Percentiles rank a stretch among this genome's conserved stretches.
These are phyloP conservation scores for Arrhamphus sclerolepis DNA, from an alignment of 2,797 vertebrate genomes.

Conservation along the genomic window DNA sequence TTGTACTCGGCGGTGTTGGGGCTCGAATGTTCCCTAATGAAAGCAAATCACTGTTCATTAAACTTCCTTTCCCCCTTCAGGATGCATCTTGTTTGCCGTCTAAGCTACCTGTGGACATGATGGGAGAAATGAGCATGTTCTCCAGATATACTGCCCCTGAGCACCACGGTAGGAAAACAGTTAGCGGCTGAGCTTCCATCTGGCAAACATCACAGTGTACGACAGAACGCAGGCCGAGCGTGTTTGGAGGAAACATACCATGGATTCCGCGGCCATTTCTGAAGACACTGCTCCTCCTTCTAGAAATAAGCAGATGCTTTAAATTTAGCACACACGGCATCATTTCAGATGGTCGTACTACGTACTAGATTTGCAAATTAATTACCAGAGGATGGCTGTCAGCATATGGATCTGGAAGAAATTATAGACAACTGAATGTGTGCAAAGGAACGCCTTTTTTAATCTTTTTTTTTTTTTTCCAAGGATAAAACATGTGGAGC, in stretches of 20 bases:
- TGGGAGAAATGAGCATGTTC: slow-evolving; percentile 30
- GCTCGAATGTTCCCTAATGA: slow-evolving; percentile 69
- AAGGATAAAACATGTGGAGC: background rate
- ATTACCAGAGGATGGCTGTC: slow-evolving; percentile 67
- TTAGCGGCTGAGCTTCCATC: slow-evolving; percentile 12
- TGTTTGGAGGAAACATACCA: slow-evolving; percentile 66
- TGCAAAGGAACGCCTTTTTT: too few species aligned
- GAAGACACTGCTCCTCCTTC: slow-evolving; percentile 65
- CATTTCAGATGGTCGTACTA: too few species aligned
- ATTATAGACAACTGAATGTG: background rate
- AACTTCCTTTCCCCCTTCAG: too few species aligned
- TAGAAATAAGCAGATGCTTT: slow-evolving; percentile 47
- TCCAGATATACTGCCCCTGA: slow-evolving; percentile 38
- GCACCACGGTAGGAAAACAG: slow-evolving; percentile 27
- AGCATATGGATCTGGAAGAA: slow-evolving; percentile 78
- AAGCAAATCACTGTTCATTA: slow-evolving; percentile 24
- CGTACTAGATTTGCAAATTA: background rate
- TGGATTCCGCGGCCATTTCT: slow-evolving; percentile 62
- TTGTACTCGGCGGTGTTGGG: slow-evolving; percentile 69
- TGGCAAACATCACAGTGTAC: slow-evolving; percentile 22
- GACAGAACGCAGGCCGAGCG: slow-evolving; percentile 4
- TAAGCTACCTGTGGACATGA: slow-evolving; percentile 44
- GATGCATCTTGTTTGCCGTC: background rate
- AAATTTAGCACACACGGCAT: slow-evolving; percentile 30
- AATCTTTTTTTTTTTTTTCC: background rate